phyloP scores from a whole-genome alignment of 2,888 invertebrate species.

The Torymus auratus region DNA sequence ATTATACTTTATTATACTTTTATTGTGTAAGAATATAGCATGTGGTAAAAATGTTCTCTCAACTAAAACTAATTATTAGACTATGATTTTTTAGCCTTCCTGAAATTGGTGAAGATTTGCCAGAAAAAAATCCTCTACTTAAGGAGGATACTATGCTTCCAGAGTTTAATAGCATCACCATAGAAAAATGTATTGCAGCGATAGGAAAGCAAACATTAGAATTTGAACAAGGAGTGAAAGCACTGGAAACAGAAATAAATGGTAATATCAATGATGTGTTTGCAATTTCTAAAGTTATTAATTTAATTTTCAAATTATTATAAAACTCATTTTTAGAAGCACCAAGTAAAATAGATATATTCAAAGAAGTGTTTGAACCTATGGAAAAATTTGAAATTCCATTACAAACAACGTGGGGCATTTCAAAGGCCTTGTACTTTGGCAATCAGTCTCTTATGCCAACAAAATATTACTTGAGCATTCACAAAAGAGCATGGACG shows the following conservation, averaged over 20 bases:
- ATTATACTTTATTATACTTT: no score
- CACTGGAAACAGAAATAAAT: conserved; percentile 81
- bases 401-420: conserved; percentile 90
- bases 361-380: conserved; percentile 84
- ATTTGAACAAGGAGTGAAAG: conserved; percentile 86
- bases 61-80: background rate
- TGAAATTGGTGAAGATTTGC: conserved; percentile 89
- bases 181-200: conserved; percentile 90
- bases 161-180: conserved; percentile 87
- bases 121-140: conserved; percentile 86
- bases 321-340: conserved; percentile 30
- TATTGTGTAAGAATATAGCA: no score
- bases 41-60: no score
- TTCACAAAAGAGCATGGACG: conserved; percentile 87
- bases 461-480: conserved; percentile 85
- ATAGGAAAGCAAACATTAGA: conserved; percentile 89
- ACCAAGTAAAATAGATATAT: conserved; percentile 78
- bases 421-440: conserved; percentile 89
- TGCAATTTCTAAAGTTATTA: background rate
- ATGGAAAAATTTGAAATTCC: conserved; percentile 86
- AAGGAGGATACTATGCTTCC: conserved; percentile 85
- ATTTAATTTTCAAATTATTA: conserved; percentile 7
- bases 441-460: conserved; percentile 89
- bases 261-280: conserved; percentile 65
- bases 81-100: conserved; percentile 80